Evolutionary conservation across 2,113 vertebrate species (phyloP).

Genomic region (Dipodomys stephensi): DNA sequence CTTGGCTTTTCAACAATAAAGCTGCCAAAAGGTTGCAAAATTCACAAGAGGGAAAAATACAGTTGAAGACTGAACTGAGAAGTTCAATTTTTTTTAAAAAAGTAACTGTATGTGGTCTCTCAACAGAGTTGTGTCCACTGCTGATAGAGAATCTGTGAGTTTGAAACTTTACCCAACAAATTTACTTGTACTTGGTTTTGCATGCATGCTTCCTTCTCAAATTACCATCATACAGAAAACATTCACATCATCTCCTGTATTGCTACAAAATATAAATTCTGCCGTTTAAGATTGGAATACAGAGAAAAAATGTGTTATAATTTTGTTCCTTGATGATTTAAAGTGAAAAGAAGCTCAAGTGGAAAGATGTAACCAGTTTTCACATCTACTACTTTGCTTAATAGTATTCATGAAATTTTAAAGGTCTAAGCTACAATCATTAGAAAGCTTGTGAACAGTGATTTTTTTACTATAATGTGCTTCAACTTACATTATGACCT

Average conservation of each 20-base stretch:
- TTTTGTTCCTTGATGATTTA: slow-evolving; percentile 24
- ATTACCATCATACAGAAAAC: slow-evolving; percentile 22
- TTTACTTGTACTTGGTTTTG: slow-evolving; percentile 1
- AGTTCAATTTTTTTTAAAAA: slow-evolving; percentile 64
- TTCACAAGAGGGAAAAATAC: slow-evolving; percentile 56
- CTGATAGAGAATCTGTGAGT: slow-evolving; percentile 53
- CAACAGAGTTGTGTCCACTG: slow-evolving; percentile 66
- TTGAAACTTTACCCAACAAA: slow-evolving; percentile 38
- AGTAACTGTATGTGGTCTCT: slow-evolving; percentile 38
- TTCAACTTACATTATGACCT: too few species aligned
- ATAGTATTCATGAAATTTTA: slow-evolving; percentile 31
- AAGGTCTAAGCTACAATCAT: background rate
- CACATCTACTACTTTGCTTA: background rate
- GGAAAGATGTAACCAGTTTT: background rate
- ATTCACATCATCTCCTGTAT: background rate
- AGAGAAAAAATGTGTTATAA: background rate
- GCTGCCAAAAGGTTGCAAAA: slow-evolving; percentile 82
- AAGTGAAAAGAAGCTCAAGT: background rate
- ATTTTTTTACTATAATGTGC: too few species aligned
- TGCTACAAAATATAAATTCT: slow-evolving; percentile 11
- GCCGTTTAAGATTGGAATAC: background rate
- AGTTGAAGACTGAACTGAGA: slow-evolving; percentile 72
- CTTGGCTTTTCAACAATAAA: slow-evolving; percentile 80
- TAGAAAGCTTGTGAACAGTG: background rate
- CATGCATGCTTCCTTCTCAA: background rate